These are phyloP conservation scores for Cynoglossus semilaevis DNA, from an alignment of 2,113 vertebrate genomes.

Conservation along the genomic window DNA sequence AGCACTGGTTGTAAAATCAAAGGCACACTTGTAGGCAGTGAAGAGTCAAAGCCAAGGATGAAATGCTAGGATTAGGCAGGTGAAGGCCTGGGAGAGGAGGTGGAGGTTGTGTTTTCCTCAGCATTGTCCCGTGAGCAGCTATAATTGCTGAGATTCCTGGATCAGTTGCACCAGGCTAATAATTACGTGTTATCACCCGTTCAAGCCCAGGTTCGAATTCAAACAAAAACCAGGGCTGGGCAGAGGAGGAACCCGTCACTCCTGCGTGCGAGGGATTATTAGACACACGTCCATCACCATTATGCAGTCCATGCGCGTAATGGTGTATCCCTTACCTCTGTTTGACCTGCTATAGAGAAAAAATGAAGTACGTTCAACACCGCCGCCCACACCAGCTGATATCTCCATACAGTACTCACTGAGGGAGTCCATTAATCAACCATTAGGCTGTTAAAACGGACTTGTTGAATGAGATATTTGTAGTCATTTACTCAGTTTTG, in stretches of 20 bases:
- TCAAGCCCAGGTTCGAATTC: no score
- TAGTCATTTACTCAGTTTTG: slow-evolving; percentile 36
- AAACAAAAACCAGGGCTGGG: no score
- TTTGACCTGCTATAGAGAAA: slow-evolving; percentile 51
- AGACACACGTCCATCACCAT: no score
- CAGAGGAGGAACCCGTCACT: no score
- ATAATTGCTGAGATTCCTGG: slow-evolving; percentile 51
- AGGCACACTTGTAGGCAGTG: slow-evolving; percentile 58
- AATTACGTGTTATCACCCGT: no score
- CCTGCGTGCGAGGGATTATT: no score
- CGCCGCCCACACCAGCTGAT: slow-evolving; percentile 35
- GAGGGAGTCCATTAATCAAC: slow-evolving; percentile 45
- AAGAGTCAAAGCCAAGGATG: slow-evolving; percentile 60
- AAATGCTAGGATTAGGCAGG: slow-evolving; percentile 64
- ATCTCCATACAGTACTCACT: slow-evolving; percentile 1
- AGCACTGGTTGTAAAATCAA: slow-evolving; percentile 66
- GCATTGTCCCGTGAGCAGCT: slow-evolving; percentile 34
- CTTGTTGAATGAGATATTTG: slow-evolving; percentile 26
- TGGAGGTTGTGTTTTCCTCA: slow-evolving; percentile 37
- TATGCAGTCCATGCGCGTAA: slow-evolving; percentile 53
- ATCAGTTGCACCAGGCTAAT: no score
- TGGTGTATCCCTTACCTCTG: slow-evolving; percentile 57
- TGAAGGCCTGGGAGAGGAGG: slow-evolving; percentile 51
- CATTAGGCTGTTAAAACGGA: slow-evolving; percentile 15
- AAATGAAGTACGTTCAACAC: slow-evolving; percentile 44